These are phyloP conservation scores for Ageneiosus marmoratus DNA, from an alignment of 2,113 vertebrate species.

Conservation along the genomic window DNA sequence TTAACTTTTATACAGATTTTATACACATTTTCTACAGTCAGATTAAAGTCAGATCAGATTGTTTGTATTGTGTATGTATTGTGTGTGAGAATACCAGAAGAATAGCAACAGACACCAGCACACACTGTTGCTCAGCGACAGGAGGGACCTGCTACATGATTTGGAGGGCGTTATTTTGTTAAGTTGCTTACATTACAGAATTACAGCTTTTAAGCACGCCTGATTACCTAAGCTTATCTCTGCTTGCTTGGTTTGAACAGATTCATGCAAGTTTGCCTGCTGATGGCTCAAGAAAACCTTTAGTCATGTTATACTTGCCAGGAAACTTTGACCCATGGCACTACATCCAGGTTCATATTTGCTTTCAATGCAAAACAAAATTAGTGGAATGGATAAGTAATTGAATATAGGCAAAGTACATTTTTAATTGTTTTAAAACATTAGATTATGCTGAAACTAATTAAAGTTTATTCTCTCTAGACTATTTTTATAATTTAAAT, in stretches of 20 bases:
- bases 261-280: background rate
- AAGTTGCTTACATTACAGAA: background rate
- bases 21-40: too few relatives aligned
- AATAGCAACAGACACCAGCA: background rate
- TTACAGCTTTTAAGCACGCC: background rate
- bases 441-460: background rate
- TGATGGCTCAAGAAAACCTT: background rate
- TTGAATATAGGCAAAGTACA: background rate
- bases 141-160: background rate
- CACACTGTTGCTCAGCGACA: background rate
- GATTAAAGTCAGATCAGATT: background rate
- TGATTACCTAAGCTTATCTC: background rate
- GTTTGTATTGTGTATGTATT: background rate
- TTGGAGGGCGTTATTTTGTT: background rate
- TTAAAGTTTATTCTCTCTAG: background rate
- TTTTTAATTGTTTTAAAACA: background rate
- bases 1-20: too few relatives aligned
- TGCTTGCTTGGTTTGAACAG: background rate
- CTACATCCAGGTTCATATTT: background rate
- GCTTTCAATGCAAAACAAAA: background rate
- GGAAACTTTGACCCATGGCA: background rate
- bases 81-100: background rate
- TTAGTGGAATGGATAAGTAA: background rate
- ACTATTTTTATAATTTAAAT: background rate
- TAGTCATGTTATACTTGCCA: background rate